Evolutionary conservation across 1,140 invertebrate genomes (phyloP), one percentile per base, ranked within the genome.

Genomic region (Trichoplusia ni): DNA sequence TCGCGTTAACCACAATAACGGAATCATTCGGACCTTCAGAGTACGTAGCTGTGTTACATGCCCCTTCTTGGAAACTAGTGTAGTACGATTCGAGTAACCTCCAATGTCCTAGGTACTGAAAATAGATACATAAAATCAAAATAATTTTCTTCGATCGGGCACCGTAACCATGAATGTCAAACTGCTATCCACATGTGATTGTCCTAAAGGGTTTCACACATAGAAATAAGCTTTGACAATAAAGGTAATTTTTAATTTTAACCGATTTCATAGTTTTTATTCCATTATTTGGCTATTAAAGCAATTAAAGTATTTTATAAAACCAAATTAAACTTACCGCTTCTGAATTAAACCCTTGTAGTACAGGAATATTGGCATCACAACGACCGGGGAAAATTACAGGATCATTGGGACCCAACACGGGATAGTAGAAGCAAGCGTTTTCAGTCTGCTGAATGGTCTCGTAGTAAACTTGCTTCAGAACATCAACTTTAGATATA

Each of bases 401-500:
- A 1, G 81, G 69, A 35, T 80, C 49, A 23, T 71, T 70, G 0
- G 74, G 70, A 0, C 29, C 38, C 4, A 74, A n/a, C 0, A 75
- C 71, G 0, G 84, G 84, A 5, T 79, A 59, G 46, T 77, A 82
- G 68, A 88, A 89, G 54, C 86, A 89, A 0, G 79, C 79, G 0
- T 65, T 31, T 11, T 81, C 71, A 0, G 77, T 71, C 11, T 88
- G 85, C 11, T 77, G 64, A 0, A 80, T 73, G 0, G 8, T 31
- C 23, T 82, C 78, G 29, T 70, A 88, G 35, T 82, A 85, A 9
- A n/a, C 51, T n/a, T 77, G 61, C 4, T 77, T 54, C 4, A 86
- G 37, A 0, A 89, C 82, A 2, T 64, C 31, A 7, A 85, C 72
- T 1, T 56, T 38, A 0, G 31, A 38, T 4, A 85, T 83, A 4